A percentile compares a stretch with the other conserved stretches of the same genome.
These are phyloP conservation scores for Grus americana DNA, from an alignment of 2,113 vertebrate species.

Conservation along the genomic window DNA sequence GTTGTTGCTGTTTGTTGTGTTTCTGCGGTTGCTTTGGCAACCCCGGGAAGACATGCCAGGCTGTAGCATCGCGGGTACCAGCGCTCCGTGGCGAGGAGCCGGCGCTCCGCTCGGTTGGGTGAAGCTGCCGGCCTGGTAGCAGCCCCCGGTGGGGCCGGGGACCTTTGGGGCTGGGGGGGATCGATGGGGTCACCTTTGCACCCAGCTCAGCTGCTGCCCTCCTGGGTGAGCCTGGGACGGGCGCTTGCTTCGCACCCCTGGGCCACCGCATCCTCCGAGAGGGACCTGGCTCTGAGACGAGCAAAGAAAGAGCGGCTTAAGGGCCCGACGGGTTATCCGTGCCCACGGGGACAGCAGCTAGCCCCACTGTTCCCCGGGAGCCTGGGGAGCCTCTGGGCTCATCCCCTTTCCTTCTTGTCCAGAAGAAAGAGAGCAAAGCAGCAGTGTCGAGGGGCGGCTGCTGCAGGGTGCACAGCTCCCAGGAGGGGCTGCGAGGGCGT, in stretches of 20 bases:
- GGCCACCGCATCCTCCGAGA: fast-evolving
- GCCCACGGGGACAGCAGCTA: fast-evolving
- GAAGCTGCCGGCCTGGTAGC: fast-evolving
- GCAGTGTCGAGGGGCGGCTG: fast-evolving
- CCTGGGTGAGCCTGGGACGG: fast-evolving
- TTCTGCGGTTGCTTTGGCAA: conserved; percentile 52
- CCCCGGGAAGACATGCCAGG: neutral
- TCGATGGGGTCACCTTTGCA: fast-evolving
- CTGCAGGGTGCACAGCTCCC: fast-evolving
- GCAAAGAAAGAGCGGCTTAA: fast-evolving
- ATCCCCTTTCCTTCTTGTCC: neutral
- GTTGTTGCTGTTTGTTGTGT: conserved; percentile 63
- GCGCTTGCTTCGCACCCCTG: fast-evolving
- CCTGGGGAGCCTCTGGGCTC: neutral
- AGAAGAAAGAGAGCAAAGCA: neutral
- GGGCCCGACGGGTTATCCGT: fast-evolving
- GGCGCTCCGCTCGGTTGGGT: fast-evolving
- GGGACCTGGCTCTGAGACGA: neutral
- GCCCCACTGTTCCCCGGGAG: neutral
- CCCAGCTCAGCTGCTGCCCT: neutral
- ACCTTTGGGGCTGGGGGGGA: fast-evolving
- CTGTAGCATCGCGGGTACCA: neutral
- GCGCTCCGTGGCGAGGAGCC: fast-evolving
- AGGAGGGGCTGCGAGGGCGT: fast-evolving
- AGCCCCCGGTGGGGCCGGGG: no score